Evolutionary conservation across 2,888 invertebrate genomes (phyloP), one percentile per base, ranked within the genome.

Genomic region (Archips xylosteana): DNA sequence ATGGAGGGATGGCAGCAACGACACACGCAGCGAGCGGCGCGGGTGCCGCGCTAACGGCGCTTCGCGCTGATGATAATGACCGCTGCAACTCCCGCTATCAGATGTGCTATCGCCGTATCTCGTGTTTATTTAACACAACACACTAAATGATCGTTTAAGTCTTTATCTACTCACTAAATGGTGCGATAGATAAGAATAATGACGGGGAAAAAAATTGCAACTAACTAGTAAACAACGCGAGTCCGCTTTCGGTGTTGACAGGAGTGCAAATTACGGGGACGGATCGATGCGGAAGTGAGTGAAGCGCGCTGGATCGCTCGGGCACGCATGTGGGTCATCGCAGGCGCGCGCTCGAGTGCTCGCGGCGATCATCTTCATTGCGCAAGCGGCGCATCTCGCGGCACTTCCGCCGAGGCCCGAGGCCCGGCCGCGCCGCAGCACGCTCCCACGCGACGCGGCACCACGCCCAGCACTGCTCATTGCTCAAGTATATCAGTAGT

Each of bases 241-340:
- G 13, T 42, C 3, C 47, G 47, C 47, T 10, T 47, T 13, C 23
- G 2, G 49, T n/a, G 5, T n/a, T 49, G 5, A n/a, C 45, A 12
- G 2, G 45, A 12, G 10, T 45, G 45, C 45, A 45, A 45, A 45
- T 45, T 12, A 45, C 12, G 45, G 45, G 12, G 12, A 45, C 12
- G 45, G 12, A 45, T 45, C 12, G 45, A 45, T 45, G 3, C 45
- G 45, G 45, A 45, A 45, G 12, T 12, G 45, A 12, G 3, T 45
- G 45, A 45, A 45, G 45, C n/a, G 71, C 64, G 70, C 49, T 76
- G 63, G 75, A 65, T 76, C 57, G 78, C 66, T 70, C 59, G 61
- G 70, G 65, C 60, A 2, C 61, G 61, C 62, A 70, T 51, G 32
- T 62, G 69, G 69, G 62, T 62, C 69, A 42, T 42, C 69, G 69